These are phyloP conservation scores for Iselma pallidipennis DNA, from an alignment of 2,888 invertebrate species.

Conservation along the genomic window DNA sequence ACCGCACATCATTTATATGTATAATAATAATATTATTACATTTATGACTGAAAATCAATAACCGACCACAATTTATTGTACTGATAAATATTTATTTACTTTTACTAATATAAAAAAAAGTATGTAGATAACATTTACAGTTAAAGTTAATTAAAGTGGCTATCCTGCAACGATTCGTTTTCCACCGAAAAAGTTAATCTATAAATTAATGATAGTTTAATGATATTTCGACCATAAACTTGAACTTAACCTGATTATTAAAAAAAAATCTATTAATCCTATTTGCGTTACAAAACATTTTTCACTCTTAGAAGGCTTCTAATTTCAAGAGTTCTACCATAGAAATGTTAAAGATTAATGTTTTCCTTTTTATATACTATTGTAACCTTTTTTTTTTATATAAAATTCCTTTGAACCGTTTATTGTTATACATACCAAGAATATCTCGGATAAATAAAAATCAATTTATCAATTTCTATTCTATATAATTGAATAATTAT, in stretches of 20 bases:
- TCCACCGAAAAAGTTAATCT: too few relatives aligned
- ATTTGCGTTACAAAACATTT: conserved; percentile 4
- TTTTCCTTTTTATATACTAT: too few relatives aligned
- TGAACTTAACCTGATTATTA: neutral
- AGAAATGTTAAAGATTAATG: conserved; percentile 16
- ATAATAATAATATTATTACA: too few relatives aligned
- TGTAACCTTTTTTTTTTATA: too few relatives aligned
- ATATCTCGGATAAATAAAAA: too few relatives aligned
- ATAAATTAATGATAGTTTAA: neutral
- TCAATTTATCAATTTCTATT: too few relatives aligned
- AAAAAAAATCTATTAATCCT: neutral
- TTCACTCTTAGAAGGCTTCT: conserved; percentile 13
- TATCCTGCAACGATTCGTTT: neutral
- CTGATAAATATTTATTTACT: conserved; percentile 11
- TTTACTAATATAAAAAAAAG: neutral
- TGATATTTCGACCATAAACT: neutral
- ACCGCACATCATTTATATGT: too few relatives aligned
- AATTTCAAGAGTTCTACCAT: conserved; percentile 12
- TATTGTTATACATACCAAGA: too few relatives aligned
- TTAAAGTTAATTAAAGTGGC: too few relatives aligned
- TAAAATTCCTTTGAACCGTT: too few relatives aligned
- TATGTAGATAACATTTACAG: conserved; percentile 5
- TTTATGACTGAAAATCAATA: conserved; percentile 7
- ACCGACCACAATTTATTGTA: conserved; percentile 7
- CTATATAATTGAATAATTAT: too few relatives aligned